Evolutionary conservation across 2,113 vertebrate genomes (phyloP), one percentile per base, ranked within the genome.

Genomic region (Cyprinodon tularosa): DNA sequence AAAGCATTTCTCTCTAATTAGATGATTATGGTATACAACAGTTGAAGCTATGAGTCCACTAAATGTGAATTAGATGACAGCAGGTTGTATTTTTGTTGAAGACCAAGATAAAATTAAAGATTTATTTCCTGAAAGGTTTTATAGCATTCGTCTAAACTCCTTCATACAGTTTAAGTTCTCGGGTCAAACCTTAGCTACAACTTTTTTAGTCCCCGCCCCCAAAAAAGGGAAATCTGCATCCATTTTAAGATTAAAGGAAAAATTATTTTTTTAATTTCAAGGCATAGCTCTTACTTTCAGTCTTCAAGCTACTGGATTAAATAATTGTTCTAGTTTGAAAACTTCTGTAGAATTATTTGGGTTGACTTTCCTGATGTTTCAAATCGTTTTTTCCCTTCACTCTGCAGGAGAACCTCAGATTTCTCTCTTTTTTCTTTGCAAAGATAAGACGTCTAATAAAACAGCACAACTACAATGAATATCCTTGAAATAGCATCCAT

Each of bases 291-390:
- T 57, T 57, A n/a, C 15, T 57, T 17, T 20, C 5, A 8, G 17
- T 57, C 17, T 8, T 53, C 6, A n/a, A 53, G 50, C 50, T 20
- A 53, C 50, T 53, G 20, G 17, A 57, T 12, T 40, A 15, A 66
- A 11, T n/a, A 8, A 12, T 20, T n/a, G 40, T 36, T 15, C 6
- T 38, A 29, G 29, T 29, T 29, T 1, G 29, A 29, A 29, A 29
- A 29, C 29, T 29, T 29, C 29, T 29, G 29, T 29, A 29, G 29
- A 29, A 29, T 29, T 29, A 29, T 29, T 29, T 29, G 29, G 29
- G 29, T 29, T 29, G 29, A 29, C 29, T 29, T 62, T 62, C 38
- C 15, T 12, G n/a, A 80, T 84, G 84, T 86, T 89, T 86, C 61
- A 39, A 60, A 64, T 84, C 75, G 63, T 39, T 48, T 45, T 60